A percentile compares a stretch with the other conserved stretches of the same genome.
Evolutionary conservation across 64 coral and sea anemone species (phyloP).

Genomic region (Montipora foliosa): DNA sequence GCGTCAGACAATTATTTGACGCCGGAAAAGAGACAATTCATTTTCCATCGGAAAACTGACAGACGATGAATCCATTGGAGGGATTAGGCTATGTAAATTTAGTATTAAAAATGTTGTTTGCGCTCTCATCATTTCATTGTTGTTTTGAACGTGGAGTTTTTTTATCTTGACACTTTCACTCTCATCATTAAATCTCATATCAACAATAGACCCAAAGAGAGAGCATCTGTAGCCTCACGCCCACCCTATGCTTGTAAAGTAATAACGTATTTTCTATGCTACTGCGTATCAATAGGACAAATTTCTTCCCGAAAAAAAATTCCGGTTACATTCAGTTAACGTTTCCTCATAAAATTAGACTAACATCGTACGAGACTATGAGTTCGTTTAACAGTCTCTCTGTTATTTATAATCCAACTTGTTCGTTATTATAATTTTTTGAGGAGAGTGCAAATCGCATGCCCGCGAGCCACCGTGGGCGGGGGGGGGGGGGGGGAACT

Average conservation of each 20-base stretch:
- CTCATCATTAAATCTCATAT: not conserved
- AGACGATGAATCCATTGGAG: constrained; percentile 9
- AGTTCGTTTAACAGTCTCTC: too few species aligned
- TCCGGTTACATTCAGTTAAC: too few species aligned
- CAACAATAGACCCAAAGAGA: not conserved
- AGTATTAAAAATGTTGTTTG: not conserved
- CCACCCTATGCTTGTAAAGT: not conserved
- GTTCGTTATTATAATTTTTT: too few species aligned
- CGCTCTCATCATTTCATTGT: not conserved
- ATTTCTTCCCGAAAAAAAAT: too few species aligned
- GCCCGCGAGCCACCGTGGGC: too few species aligned
- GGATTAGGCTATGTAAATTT: not conserved
- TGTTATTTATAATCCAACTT: too few species aligned
- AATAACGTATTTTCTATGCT: not conserved
- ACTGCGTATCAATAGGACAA: too few species aligned
- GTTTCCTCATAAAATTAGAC: too few species aligned
- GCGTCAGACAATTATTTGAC: not conserved
- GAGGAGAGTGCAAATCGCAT: too few species aligned
- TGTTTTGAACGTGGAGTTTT: not conserved
- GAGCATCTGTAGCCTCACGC: not conserved
- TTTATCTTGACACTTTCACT: too few species aligned
- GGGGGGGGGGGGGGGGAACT: too few species aligned
- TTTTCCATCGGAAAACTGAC: constrained; percentile 52
- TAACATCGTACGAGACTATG: too few species aligned
- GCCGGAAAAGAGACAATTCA: constrained; percentile 20